phyloP scores from a whole-genome alignment of 2,888 invertebrate species.

The Idaea aversata region DNA sequence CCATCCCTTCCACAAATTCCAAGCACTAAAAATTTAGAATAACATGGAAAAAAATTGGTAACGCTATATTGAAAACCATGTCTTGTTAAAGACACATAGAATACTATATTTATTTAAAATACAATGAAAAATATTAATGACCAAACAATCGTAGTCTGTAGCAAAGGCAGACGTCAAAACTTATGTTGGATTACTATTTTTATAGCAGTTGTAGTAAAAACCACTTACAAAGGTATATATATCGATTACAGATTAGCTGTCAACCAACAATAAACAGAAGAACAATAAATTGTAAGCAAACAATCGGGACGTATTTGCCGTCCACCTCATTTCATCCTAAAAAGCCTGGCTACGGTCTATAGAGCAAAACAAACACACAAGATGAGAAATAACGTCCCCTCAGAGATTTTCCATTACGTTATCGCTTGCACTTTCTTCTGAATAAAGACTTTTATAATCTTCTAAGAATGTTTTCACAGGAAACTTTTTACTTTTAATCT shows the following conservation, averaged over 20 bases:
- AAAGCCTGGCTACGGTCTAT: slow-evolving; percentile 3
- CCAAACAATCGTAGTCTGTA: background rate
- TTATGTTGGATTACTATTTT: slow-evolving; percentile 33
- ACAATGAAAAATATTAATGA: no score
- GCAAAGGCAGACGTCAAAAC: background rate
- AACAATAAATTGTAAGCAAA: slow-evolving; percentile 1
- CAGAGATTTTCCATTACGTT: slow-evolving; percentile 8
- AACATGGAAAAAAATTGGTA: no score
- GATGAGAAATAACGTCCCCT: slow-evolving; percentile 11
- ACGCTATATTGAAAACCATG: no score
- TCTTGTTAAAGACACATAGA: no score
- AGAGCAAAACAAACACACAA: slow-evolving; percentile 13
- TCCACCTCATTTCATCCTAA: slow-evolving; percentile 2
- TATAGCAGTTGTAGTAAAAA: background rate
- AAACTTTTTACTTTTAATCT: background rate
- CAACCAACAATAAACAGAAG: background rate
- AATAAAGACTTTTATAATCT: slow-evolving; percentile 6
- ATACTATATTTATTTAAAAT: no score
- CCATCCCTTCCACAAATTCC: no score
- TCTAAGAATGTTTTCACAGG: background rate
- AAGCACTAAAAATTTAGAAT: no score
- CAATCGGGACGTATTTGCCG: background rate
- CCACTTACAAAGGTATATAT: background rate
- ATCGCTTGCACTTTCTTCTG: slow-evolving; percentile 4
- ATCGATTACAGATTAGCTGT: background rate